Evolutionary conservation across 2,113 vertebrate species (phyloP).

Genomic region (Stigmatopora nigra): DNA sequence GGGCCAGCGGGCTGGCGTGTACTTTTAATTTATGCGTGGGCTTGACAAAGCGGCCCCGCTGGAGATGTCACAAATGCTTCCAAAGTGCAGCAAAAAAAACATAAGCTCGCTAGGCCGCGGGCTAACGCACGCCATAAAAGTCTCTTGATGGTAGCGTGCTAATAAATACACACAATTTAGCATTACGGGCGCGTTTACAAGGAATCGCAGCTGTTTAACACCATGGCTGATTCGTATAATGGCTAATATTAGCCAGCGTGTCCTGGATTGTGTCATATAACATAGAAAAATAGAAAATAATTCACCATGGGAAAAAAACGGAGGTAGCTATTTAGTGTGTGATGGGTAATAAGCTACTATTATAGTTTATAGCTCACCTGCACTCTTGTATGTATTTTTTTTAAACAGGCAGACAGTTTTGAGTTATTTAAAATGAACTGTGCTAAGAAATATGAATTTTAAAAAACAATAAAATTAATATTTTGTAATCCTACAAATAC

Average conservation of each 20-base stretch:
- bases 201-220: neutral
- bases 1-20: constrained; percentile 58
- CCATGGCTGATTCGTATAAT: neutral
- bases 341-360: neutral
- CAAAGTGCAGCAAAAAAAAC: constrained; percentile 24
- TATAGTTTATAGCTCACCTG: too few species aligned
- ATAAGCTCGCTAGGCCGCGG: constrained; percentile 43
- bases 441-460: too few species aligned
- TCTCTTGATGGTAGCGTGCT: neutral
- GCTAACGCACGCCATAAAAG: constrained; percentile 1
- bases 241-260: neutral
- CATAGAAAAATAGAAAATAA: neutral
- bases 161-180: neutral
- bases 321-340: constrained; percentile 1
- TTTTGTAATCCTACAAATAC: too few species aligned
- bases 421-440: too few species aligned
- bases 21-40: constrained; percentile 45
- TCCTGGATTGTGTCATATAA: neutral
- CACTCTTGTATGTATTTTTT: too few species aligned
- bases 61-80: constrained; percentile 35
- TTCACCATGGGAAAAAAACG: constrained; percentile 35
- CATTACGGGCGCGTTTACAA: neutral
- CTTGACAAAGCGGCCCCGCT: neutral
- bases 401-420: too few species aligned
- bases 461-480: too few species aligned